Base-by-base conservation (phyloP, 2,888 invertebrate species). In the Cerceris ruficornis region DNA sequence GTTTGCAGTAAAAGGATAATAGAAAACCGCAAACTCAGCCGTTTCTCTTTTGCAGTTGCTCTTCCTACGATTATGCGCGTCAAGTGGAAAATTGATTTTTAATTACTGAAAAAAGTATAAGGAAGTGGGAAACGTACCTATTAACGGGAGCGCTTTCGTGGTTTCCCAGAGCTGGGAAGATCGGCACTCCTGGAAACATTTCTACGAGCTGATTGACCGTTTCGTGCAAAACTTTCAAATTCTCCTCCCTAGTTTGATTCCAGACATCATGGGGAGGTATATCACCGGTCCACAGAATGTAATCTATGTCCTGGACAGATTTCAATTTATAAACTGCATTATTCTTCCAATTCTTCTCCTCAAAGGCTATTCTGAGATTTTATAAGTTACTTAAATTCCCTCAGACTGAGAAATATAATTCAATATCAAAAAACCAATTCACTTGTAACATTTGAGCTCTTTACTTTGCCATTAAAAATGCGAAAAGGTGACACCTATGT, bases 61-160 rank as follows among this genome's bases (percentile, higher is more conserved):
- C 28, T 28, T 28, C 28, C 28, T 28, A 28, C 28, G 28, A 28
- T 28, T 4, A 28, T 28, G 4, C 28, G 28, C 28, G 28, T 28
- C 1, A 4, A 28, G 28, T 28, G 28, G 11, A 50, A 50, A 50
- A 50, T 13, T 50, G 9, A 11, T 50, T n/a, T 50, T n/a, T 11
- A 50, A n/a, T 50, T 50, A 14, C 13, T 43, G 15, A 6, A 7
- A 15, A 41, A 55, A 54, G 7, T 17, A 4, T 7, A 7, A 28
- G 28, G 0, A 28, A 15, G 49, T 1, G 13, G 8, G 17, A 13
- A 17, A 74, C 57, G 7, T 71, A 85, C 97, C 97, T 97, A 90
- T 99, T 98, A 0, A 98, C 98, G 8, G 99, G 99, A 6, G 97
- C 97, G 80, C 98, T 96, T 93, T 99, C 99, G 89, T 99, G 99